Conservation (phyloP, 1,140 invertebrate genomes). For the Bombus huntii region DNA sequence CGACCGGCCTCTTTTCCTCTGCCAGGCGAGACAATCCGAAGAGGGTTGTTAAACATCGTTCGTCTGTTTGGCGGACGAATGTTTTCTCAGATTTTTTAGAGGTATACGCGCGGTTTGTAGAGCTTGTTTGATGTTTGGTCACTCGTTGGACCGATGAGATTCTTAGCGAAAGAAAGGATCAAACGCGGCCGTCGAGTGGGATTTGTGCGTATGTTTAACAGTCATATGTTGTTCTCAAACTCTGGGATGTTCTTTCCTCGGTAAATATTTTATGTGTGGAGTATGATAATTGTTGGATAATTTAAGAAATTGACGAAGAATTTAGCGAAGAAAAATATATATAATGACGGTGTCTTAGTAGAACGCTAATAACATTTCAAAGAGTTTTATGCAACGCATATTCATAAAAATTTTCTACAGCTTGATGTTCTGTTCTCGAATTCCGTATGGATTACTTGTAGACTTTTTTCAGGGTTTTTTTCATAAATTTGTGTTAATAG, state of each 20-base stretch:
- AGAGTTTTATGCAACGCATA: no score
- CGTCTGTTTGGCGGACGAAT: background rate
- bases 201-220: constrained; percentile 2
- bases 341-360: no score
- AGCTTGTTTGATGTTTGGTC: constrained; percentile 17
- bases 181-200: background rate
- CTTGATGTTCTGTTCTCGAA: no score
- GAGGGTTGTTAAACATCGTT: constrained; percentile 1
- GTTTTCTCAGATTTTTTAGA: constrained; percentile 11
- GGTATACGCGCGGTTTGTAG: background rate
- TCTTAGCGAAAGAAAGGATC: background rate
- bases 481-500: no score
- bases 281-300: no score
- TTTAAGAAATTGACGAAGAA: no score
- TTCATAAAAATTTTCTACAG: no score
- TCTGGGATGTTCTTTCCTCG: background rate
- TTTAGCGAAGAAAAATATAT: no score
- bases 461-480: no score
- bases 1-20: background rate
- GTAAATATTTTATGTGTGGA: background rate
- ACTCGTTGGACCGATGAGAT: background rate
- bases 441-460: no score
- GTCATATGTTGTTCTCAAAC: background rate
- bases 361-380: no score
- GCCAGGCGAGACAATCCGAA: background rate